A percentile compares a stretch with the other conserved stretches of the same genome.
Conservation (phyloP, 2,888 invertebrate species). For the Dynastes maya region DNA sequence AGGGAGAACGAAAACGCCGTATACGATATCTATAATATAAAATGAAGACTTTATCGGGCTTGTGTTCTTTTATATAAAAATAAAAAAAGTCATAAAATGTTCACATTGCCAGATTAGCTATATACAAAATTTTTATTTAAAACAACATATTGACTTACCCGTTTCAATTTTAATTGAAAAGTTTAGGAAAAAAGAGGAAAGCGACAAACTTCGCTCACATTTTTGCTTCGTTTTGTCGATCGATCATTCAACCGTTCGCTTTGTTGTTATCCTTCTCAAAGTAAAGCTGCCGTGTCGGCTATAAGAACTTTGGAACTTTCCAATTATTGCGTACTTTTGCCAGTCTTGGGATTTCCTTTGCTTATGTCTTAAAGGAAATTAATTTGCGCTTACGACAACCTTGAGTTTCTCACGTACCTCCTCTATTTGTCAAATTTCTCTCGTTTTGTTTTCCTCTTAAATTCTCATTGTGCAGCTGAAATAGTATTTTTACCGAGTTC, state of each 20-base stretch:
- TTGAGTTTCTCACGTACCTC: slow-evolving; percentile 45
- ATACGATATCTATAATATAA: no score
- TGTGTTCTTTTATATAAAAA: no score
- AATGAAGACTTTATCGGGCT: no score
- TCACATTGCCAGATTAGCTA: no score
- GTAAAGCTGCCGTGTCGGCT: slow-evolving; percentile 37
- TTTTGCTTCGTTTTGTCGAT: slow-evolving; percentile 32
- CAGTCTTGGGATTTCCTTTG: slow-evolving; percentile 38
- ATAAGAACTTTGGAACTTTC: slow-evolving; percentile 46
- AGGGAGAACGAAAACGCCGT: no score
- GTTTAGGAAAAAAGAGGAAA: slow-evolving; percentile 6
- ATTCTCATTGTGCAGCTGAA: slow-evolving; percentile 1
- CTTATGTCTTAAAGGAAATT: slow-evolving; percentile 44
- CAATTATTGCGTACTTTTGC: slow-evolving; percentile 46
- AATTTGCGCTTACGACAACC: slow-evolving; percentile 47
- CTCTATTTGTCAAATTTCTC: slow-evolving; percentile 43
- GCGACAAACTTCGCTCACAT: background rate
- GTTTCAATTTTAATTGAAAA: slow-evolving; percentile 7
- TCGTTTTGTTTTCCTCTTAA: slow-evolving; percentile 23
- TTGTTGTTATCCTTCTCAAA: slow-evolving; percentile 45
- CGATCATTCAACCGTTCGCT: slow-evolving; percentile 39
- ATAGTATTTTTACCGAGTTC: background rate
- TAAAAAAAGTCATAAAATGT: no score
- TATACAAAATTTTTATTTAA: background rate
- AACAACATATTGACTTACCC: no score